Conservation (phyloP, 2,888 invertebrate species). For the Aspidiotus rigidus region DNA sequence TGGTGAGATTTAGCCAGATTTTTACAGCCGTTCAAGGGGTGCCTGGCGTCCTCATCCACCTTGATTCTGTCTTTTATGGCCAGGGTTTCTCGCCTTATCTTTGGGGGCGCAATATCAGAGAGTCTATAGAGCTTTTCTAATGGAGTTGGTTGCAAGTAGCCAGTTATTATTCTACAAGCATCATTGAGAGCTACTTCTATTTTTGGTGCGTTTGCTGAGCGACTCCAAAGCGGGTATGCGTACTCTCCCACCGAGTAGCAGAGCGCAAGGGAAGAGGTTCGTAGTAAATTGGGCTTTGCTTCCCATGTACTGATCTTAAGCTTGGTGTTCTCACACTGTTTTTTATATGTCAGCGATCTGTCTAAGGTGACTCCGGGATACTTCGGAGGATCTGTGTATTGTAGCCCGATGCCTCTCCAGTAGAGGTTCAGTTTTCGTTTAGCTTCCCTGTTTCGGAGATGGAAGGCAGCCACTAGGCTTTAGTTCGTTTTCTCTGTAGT, state of each 20-base stretch:
- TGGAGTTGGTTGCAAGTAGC: background rate
- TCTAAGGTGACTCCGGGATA: background rate
- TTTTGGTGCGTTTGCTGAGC: background rate
- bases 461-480: background rate
- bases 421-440: background rate
- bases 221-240: background rate
- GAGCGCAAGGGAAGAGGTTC: conserved; percentile 3
- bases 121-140: background rate
- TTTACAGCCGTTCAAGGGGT: background rate
- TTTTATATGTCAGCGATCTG: no score
- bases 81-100: background rate
- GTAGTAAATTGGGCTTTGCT: no score
- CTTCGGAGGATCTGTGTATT: background rate
- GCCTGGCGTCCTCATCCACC: background rate
- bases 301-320: background rate
- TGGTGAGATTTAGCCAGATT: background rate
- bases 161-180: background rate
- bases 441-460: conserved; percentile 1
- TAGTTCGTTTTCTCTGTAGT: background rate
- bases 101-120: background rate
- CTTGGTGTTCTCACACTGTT: background rate
- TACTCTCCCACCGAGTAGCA: background rate
- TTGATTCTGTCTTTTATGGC: background rate
- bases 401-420: background rate
- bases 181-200: background rate